A percentile compares a stretch with the other conserved stretches of the same genome.
These are phyloP conservation scores for Nasonia longicornis DNA, from an alignment of 1,140 invertebrate species.

Conservation along the genomic window DNA sequence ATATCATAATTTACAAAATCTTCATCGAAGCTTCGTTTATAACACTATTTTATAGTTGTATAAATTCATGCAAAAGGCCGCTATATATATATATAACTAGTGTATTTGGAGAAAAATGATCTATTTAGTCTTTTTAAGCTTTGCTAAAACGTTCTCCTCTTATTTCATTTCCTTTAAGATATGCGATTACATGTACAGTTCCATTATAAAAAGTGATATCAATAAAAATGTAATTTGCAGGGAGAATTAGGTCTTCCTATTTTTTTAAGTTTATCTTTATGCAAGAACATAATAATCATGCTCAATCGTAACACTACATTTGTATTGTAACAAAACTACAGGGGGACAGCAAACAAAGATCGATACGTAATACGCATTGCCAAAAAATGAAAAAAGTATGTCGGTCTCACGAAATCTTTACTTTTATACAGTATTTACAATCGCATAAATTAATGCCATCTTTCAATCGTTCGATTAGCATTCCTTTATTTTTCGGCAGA, in stretches of 20 bases:
- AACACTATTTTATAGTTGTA: constrained; percentile 57
- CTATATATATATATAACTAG: constrained; percentile 49
- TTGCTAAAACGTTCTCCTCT: constrained; percentile 39
- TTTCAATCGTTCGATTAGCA: constrained; percentile 35
- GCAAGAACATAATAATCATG: constrained; percentile 25
- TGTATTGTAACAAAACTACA: constrained; percentile 10
- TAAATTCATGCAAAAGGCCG: constrained; percentile 58
- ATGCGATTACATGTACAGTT: constrained; percentile 43
- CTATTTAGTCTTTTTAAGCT: constrained; percentile 31
- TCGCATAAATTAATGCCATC: constrained; percentile 45
- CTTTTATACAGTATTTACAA: constrained; percentile 48
- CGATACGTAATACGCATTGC: constrained; percentile 45
- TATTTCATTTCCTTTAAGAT: constrained; percentile 31
- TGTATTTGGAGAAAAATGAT: constrained; percentile 39
- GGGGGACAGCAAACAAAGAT: constrained; percentile 32
- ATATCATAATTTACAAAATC: constrained; percentile 50
- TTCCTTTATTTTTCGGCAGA: constrained; percentile 33
- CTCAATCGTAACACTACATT: constrained; percentile 31
- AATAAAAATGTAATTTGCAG: constrained; percentile 17
- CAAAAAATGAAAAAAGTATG: constrained; percentile 35
- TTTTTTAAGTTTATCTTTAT: constrained; percentile 35
- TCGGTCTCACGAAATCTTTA: constrained; percentile 36
- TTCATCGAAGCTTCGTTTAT: constrained; percentile 50
- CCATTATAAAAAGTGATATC: constrained; percentile 43
- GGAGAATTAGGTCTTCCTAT: constrained; percentile 4